Percentiles rank a stretch among this genome's conserved stretches.
Conservation (phyloP, 2,888 invertebrate genomes). For the Apodemia zela region DNA sequence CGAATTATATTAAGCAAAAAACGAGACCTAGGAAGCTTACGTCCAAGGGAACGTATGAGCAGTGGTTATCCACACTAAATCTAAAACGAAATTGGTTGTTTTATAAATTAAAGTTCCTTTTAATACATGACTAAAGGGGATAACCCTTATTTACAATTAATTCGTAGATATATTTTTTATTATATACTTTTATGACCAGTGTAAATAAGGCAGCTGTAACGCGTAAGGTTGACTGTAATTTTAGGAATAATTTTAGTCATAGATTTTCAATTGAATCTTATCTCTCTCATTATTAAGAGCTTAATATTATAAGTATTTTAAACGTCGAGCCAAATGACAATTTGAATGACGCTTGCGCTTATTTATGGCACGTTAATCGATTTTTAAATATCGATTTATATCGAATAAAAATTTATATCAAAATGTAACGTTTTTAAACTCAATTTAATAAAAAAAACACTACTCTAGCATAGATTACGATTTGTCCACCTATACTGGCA, state of each 20-base stretch:
- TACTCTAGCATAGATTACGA: too few relatives aligned
- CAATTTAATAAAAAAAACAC: too few relatives aligned
- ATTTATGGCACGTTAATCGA: not conserved
- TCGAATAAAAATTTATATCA: too few relatives aligned
- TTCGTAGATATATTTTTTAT: not conserved
- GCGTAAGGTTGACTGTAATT: slow-evolving; percentile 8
- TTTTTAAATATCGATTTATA: too few relatives aligned
- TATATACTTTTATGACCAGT: not conserved
- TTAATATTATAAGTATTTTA: slow-evolving; percentile 2
- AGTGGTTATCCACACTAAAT: not conserved
- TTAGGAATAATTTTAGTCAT: slow-evolving; percentile 4
- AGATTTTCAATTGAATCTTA: slow-evolving; percentile 2
- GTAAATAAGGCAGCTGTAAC: slow-evolving; percentile 10
- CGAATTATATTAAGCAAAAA: too few relatives aligned
- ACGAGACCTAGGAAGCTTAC: too few relatives aligned
- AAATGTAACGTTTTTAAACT: too few relatives aligned
- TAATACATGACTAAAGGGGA: not conserved
- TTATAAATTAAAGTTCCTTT: slow-evolving; percentile 5
- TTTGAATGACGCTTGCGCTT: not conserved
- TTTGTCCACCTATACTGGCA: too few relatives aligned
- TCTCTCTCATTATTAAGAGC: slow-evolving; percentile 7
- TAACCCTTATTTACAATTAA: not conserved
- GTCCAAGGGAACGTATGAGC: too few relatives aligned
- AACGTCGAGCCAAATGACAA: slow-evolving; percentile 10
- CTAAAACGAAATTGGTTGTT: not conserved